Base-by-base conservation (phyloP, 1,140 invertebrate species). In the Argopecten irradians region DNA sequence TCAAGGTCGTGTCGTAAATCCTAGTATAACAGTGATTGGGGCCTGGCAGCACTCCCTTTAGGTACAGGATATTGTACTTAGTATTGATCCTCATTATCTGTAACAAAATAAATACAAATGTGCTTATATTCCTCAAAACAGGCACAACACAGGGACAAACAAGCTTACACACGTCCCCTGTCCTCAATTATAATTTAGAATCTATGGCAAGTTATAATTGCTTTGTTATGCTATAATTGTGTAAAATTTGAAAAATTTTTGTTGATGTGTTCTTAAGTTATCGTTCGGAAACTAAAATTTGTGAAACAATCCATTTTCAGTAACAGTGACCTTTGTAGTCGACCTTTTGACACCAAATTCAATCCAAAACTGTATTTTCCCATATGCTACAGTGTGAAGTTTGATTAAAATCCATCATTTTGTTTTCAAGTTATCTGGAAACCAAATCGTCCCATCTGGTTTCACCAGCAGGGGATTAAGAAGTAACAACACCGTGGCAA, bases 41-140 rank as follows among this genome's bases (percentile, higher is more conserved):
- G 14, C 99, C 98, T 55, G 98, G 97, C 89, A 99, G 96, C 13
- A 96, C 96, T n/a, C 98, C 98, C 91, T 96, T 95, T 14, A 99
- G 97, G 96, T 97, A 99, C 33, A 99, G 96, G 0, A 99, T 97
- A 96, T 99, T 99, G 94, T 98, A 97, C 94, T 98, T 98, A 19
- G 97, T 98, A 94, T 99, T 99, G 55, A 99, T 98, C 90, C 98
- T 96, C 95, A 97, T 96, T 92, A 99, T 97, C 97, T 97, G 93
- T 32, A 95, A 95, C 83, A 88, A 85, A 87, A 91, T 83, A 92
- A 83, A 90, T 55, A 35, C 85, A 86, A 1, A 55, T 8, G 0
- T 14, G 8, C 43, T n/a, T 43, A 84, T 34, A n/a, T 39, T 16
- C 22, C 7, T 34, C n/a, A n/a, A n/a, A 39, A 71, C 36, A 55